Percentiles rank a stretch among this genome's conserved stretches.
Conservation (phyloP, 2,113 vertebrate genomes). For the Pleuronectes platessa region DNA sequence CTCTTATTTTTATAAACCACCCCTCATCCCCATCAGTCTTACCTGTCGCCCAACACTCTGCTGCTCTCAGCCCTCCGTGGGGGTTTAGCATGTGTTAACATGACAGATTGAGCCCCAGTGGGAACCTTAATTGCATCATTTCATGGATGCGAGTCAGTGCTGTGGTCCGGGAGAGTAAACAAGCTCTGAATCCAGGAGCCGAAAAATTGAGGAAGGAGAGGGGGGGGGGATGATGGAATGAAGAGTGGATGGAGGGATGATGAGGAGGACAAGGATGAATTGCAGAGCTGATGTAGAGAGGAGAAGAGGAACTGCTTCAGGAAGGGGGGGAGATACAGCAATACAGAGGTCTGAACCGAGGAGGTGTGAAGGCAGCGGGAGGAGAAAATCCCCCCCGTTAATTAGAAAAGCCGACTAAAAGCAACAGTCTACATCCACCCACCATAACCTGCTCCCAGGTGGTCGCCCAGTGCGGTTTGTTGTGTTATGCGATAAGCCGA, state of each 20-base stretch:
- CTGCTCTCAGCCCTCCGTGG: slow-evolving; percentile 65
- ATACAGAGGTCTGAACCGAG: slow-evolving; percentile 1
- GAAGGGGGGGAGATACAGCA: slow-evolving; percentile 3
- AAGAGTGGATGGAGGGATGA: slow-evolving; percentile 22
- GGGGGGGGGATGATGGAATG: slow-evolving; percentile 25
- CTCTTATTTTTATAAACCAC: background rate
- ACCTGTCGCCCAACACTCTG: slow-evolving; percentile 70
- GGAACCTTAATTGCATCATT: slow-evolving; percentile 86
- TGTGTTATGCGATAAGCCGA: slow-evolving; percentile 73
- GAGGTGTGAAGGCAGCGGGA: slow-evolving; percentile 17
- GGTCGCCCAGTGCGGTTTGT: slow-evolving; percentile 62
- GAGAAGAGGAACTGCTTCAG: slow-evolving; percentile 21
- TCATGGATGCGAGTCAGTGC: slow-evolving; percentile 85
- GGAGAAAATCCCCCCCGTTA: background rate
- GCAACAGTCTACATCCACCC: slow-evolving; percentile 41
- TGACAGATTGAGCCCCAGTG: slow-evolving; percentile 86
- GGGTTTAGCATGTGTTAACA: slow-evolving; percentile 80
- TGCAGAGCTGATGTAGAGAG: background rate
- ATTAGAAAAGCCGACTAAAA: slow-evolving; percentile 40
- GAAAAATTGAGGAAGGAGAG: background rate
- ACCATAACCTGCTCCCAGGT: slow-evolving; percentile 58
- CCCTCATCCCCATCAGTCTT: slow-evolving; percentile 54
- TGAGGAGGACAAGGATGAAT: slow-evolving; percentile 13
- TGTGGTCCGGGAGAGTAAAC: slow-evolving; percentile 75
- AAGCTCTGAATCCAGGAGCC: slow-evolving; percentile 71